Conservation (phyloP, 2,888 invertebrate species). For the Elegia similella region DNA sequence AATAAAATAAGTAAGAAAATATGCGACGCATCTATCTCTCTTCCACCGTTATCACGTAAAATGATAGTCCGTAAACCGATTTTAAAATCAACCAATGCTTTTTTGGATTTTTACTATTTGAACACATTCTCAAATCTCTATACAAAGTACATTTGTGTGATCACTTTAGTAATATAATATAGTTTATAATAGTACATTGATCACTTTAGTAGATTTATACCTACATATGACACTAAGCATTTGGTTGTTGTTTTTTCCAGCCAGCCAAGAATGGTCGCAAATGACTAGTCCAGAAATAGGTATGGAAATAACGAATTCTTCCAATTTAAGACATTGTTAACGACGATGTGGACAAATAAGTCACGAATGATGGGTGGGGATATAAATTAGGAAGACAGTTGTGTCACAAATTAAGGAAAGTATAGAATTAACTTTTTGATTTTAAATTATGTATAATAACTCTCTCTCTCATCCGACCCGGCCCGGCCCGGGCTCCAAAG, state of each 20-base stretch:
- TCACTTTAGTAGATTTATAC: not conserved
- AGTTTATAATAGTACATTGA: no score
- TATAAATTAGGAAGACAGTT: constrained; percentile 39
- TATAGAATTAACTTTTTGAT: not conserved
- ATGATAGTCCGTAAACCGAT: no score
- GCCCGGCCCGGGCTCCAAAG: no score
- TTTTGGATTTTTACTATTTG: no score
- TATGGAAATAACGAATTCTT: not conserved
- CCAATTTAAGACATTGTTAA: constrained; percentile 20
- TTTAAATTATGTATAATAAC: no score
- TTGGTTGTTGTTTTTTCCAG: not conserved
- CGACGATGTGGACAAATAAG: constrained; percentile 43
- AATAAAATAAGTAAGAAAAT: not conserved
- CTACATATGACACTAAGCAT: not conserved
- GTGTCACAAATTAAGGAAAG: not conserved
- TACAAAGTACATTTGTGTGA: no score
- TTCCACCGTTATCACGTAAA: no score
- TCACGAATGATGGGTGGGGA: constrained; percentile 38
- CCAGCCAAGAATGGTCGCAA: not conserved
- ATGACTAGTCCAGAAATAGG: not conserved
- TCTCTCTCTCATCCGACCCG: no score
- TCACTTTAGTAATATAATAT: no score
- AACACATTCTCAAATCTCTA: no score
- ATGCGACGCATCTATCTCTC: no score
- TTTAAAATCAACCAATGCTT: no score